Percentiles rank a stretch among this genome's conserved stretches.
phyloP scores from a whole-genome alignment of 2,888 invertebrate species.

The Meganola albula region DNA sequence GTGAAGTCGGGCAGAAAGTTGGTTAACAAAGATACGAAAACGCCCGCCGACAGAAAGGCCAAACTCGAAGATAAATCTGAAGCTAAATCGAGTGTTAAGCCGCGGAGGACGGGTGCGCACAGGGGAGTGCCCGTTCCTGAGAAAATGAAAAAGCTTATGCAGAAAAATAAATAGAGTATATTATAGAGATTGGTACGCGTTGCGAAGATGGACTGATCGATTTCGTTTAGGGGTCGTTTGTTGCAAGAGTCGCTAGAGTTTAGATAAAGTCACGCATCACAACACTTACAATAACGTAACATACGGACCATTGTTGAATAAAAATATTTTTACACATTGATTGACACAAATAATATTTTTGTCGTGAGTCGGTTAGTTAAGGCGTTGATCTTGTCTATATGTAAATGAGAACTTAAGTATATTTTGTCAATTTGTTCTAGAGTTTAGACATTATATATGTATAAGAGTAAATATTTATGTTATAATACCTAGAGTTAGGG shows the following conservation, averaged over 20 bases:
- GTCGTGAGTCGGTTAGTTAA: conserved; percentile 36
- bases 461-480: conserved; percentile 50
- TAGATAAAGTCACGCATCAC: conserved; percentile 52
- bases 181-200: conserved; percentile 26
- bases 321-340: conserved; percentile 67
- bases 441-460: conserved; percentile 42
- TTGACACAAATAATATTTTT: conserved; percentile 48
- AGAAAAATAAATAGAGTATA: conserved; percentile 40
- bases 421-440: conserved; percentile 72
- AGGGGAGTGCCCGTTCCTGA: conserved; percentile 61
- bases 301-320: conserved; percentile 66
- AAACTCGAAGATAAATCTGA: conserved; percentile 24
- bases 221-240: conserved; percentile 16
- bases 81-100: conserved; percentile 27
- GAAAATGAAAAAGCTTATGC: conserved; percentile 52
- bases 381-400: conserved; percentile 55
- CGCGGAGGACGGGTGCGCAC: conserved; percentile 39
- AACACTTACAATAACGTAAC: conserved; percentile 59
- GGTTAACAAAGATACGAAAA: conserved; percentile 30
- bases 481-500: conserved; percentile 30
- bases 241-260: conserved; percentile 45
- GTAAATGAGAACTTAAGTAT: conserved; percentile 55
- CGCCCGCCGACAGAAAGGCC: conserved; percentile 14
- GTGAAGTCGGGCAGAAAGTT: conserved; percentile 32
- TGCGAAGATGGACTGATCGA: conserved; percentile 25